Evolutionary conservation across 2,113 vertebrate genomes (phyloP).

Genomic region (Hystrix cristata): DNA sequence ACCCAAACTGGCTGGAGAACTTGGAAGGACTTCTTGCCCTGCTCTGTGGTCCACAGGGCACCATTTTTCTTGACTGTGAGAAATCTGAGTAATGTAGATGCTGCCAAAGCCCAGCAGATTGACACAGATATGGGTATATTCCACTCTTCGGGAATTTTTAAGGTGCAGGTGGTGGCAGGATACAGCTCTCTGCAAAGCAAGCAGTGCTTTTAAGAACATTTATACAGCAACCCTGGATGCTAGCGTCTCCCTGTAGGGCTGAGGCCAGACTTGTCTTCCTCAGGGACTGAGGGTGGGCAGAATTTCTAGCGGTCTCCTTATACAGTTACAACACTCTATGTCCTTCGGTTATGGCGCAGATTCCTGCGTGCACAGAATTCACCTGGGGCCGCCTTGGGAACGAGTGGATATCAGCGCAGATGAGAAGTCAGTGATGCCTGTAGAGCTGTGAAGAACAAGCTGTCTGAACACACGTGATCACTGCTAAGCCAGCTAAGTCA

Average conservation of each 20-base stretch:
- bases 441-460: fast-evolving
- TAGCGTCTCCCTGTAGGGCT: not conserved
- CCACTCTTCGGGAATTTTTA: not conserved
- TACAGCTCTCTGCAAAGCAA: not conserved
- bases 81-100: fast-evolving
- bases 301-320: not conserved
- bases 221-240: fast-evolving
- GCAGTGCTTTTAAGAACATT: not conserved
- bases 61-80: not conserved
- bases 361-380: fast-evolving
- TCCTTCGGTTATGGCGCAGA: not conserved
- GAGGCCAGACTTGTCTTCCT: too few species aligned
- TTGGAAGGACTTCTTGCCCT: not conserved
- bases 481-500: not conserved
- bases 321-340: fast-evolving
- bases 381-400: not conserved
- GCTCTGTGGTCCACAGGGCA: fast-evolving
- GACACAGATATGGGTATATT: fast-evolving
- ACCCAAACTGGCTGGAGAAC: not conserved
- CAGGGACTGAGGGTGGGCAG: fast-evolving
- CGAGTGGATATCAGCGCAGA: fast-evolving
- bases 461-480: not conserved
- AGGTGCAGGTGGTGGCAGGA: fast-evolving
- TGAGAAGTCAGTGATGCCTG: not conserved
- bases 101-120: fast-evolving